These are phyloP conservation scores for Macrotus californicus DNA, from an alignment of 2,113 vertebrate genomes.

Conservation along the genomic window DNA sequence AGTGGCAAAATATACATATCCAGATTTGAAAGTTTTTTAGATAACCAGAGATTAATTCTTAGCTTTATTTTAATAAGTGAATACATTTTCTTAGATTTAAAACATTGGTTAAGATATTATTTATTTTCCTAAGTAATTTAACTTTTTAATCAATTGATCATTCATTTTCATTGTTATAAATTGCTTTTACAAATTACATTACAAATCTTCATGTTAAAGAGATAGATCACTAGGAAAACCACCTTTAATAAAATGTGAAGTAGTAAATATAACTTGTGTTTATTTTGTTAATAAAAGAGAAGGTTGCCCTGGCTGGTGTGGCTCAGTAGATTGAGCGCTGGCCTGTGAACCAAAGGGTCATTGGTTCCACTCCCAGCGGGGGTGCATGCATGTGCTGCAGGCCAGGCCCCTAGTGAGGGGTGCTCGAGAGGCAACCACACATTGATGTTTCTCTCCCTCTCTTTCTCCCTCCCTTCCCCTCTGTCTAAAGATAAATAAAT, in stretches of 20 bases:
- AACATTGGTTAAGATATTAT: background rate
- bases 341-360: too few relatives aligned
- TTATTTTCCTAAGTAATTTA: slow-evolving; percentile 23
- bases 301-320: background rate
- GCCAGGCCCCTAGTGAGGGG: too few relatives aligned
- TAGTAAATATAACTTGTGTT: background rate
- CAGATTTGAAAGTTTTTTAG: slow-evolving; percentile 6
- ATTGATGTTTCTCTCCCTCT: too few relatives aligned
- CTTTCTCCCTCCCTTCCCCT: too few relatives aligned
- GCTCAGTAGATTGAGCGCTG: too few relatives aligned
- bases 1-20: background rate
- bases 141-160: slow-evolving; percentile 33
- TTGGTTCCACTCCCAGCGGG: too few relatives aligned
- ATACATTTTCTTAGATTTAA: slow-evolving; percentile 17
- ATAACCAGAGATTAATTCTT: background rate
- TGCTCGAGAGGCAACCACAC: too few relatives aligned
- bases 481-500: too few relatives aligned
- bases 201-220: slow-evolving; percentile 22
- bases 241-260: background rate
- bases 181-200: slow-evolving; percentile 14
- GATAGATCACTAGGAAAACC: slow-evolving; percentile 9
- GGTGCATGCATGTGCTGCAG: too few relatives aligned
- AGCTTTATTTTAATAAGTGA: slow-evolving; percentile 21
- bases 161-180: slow-evolving; percentile 26
- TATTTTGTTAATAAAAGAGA: slow-evolving; percentile 23